These are phyloP conservation scores for Tenualosa ilisha DNA, from an alignment of 2,797 vertebrate genomes.

Conservation along the genomic window DNA sequence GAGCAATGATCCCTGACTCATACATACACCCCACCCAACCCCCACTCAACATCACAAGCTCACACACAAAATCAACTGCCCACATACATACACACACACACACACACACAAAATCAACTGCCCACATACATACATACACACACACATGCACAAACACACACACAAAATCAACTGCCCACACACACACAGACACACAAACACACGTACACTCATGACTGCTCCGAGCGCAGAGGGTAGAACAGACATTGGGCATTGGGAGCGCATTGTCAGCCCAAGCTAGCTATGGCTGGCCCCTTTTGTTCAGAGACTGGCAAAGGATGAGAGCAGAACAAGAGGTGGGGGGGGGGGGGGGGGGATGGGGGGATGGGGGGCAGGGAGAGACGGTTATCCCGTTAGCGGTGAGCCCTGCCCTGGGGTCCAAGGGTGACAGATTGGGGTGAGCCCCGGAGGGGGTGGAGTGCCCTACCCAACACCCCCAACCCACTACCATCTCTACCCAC, in stretches of 20 bases:
- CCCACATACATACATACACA: neutral
- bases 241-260: neutral
- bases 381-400: neutral
- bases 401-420: neutral
- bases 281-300: constrained; percentile 5
- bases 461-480: neutral
- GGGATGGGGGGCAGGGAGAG: neutral
- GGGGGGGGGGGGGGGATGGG: neutral
- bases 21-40: neutral
- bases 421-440: constrained; percentile 22
- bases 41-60: neutral
- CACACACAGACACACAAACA: neutral
- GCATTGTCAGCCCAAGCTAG: neutral
- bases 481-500: neutral
- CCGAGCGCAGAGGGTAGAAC: neutral
- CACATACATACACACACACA: neutral
- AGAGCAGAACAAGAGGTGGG: neutral
- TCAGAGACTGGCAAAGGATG: neutral
- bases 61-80: neutral
- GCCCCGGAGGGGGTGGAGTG: neutral
- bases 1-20: neutral
- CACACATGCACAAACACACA: neutral
- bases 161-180: neutral
- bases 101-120: neutral
- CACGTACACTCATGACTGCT: neutral